Percentiles rank a stretch among this genome's conserved stretches.
These are phyloP conservation scores for Drosophila nasuta DNA, from an alignment of 1,140 invertebrate species.

Conservation along the genomic window DNA sequence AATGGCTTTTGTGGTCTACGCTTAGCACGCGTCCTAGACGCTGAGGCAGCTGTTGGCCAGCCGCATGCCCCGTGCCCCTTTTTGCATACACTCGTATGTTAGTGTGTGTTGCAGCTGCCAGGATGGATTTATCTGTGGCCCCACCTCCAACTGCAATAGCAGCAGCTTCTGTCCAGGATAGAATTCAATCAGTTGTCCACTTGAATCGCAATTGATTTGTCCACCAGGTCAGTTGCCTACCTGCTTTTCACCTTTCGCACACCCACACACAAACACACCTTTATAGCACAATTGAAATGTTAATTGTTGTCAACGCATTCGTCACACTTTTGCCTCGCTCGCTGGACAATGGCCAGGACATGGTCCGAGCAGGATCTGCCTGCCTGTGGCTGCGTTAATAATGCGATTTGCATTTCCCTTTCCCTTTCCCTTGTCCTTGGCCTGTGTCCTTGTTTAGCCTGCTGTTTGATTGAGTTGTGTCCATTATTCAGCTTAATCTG, in stretches of 20 bases:
- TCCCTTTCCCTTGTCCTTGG: slow-evolving; percentile 51
- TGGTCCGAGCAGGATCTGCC: slow-evolving; percentile 47
- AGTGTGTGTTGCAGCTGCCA: slow-evolving; percentile 61
- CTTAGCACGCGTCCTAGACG: slow-evolving; percentile 67
- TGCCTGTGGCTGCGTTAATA: slow-evolving; percentile 69
- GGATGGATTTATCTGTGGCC: slow-evolving; percentile 39
- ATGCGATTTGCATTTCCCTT: slow-evolving; percentile 82
- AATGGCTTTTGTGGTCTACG: slow-evolving; percentile 75
- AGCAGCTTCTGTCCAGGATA: slow-evolving; percentile 10
- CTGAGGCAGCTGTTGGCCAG: slow-evolving; percentile 63
- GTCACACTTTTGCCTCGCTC: slow-evolving; percentile 74
- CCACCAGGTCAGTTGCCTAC: slow-evolving; percentile 18
- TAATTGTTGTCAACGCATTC: slow-evolving; percentile 81
- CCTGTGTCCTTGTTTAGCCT: slow-evolving; percentile 64
- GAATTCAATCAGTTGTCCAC: slow-evolving; percentile 72
- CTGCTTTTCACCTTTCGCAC: slow-evolving; percentile 27
- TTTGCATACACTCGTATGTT: slow-evolving; percentile 61
- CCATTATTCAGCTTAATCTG: slow-evolving; percentile 65
- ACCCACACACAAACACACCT: slow-evolving; percentile 16
- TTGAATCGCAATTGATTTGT: slow-evolving; percentile 54
- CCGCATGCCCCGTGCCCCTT: slow-evolving; percentile 40
- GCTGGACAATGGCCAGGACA: slow-evolving; percentile 50
- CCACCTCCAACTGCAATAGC: slow-evolving; percentile 1
- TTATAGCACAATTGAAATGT: slow-evolving; percentile 39
- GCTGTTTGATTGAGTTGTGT: slow-evolving; percentile 76